Conservation (phyloP, 2,113 vertebrate genomes). For the Colinus virginianus region DNA sequence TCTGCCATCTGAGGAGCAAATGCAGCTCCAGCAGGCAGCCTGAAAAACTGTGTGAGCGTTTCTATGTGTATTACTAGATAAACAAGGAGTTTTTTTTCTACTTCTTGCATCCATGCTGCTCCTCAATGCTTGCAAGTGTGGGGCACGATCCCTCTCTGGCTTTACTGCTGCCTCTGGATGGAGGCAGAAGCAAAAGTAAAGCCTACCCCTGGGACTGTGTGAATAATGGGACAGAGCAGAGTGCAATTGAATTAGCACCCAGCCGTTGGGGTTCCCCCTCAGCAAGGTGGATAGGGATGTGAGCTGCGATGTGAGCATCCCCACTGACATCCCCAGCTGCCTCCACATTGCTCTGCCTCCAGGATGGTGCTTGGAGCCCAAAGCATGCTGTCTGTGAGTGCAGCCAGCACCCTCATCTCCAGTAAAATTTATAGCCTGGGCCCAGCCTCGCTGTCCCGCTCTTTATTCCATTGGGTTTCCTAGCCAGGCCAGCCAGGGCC, state of each 20-base stretch:
- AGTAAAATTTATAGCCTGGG: slow-evolving; percentile 26
- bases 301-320: not conserved
- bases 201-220: accelerated
- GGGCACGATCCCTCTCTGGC: slow-evolving; percentile 26
- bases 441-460: not conserved
- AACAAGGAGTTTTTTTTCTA: not conserved
- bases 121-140: not conserved
- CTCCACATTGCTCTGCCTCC: not conserved
- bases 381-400: not conserved
- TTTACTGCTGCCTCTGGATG: not conserved
- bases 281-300: not conserved
- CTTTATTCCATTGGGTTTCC: not conserved
- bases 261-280: no score
- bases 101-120: not conserved
- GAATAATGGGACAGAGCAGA: not conserved
- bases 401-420: not conserved
- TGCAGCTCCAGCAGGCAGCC: slow-evolving; percentile 43
- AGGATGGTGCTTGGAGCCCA: accelerated
- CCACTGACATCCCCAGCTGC: not conserved
- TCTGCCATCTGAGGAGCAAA: not conserved
- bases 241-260: not conserved
- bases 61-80: not conserved
- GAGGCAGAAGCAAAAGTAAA: not conserved
- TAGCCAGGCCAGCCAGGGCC: accelerated
- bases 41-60: slow-evolving; percentile 54